Conservation (phyloP, 2,113 vertebrate genomes). For the Heliornis fulica region DNA sequence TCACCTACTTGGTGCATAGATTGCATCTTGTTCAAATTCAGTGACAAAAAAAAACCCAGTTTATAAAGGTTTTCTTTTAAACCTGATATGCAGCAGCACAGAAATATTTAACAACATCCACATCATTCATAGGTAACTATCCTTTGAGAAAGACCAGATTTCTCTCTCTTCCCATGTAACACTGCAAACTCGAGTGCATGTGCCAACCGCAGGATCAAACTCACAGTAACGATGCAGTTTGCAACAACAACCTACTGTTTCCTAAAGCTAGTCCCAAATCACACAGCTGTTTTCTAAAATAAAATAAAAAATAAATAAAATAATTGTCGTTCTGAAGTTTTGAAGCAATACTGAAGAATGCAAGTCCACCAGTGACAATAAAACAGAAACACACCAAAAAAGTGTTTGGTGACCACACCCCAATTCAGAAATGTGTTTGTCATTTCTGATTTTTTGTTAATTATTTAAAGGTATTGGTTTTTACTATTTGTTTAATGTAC, state of each 20-base stretch:
- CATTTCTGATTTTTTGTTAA: background rate
- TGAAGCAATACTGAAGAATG: background rate
- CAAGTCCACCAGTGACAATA: background rate
- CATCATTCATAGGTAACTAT: constrained; percentile 14
- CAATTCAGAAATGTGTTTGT: background rate
- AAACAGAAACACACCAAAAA: background rate
- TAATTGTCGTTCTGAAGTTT: background rate
- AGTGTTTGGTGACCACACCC: background rate
- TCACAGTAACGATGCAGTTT: background rate
- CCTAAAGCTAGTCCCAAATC: background rate
- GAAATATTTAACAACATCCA: constrained; percentile 38
- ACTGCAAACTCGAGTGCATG: background rate
- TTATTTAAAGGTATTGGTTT: background rate
- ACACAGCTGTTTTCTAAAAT: background rate
- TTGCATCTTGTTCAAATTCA: constrained; percentile 41
- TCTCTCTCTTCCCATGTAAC: background rate
- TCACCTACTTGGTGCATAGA: background rate
- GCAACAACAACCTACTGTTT: background rate
- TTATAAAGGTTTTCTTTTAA: constrained; percentile 41
- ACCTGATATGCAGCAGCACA: constrained; percentile 8
- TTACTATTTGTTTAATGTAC: background rate
- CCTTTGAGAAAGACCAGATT: constrained; percentile 59
- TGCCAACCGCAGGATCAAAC: background rate
- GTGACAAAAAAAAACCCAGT: background rate
- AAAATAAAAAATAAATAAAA: background rate